Percentiles rank a stretch among this genome's conserved stretches.
Evolutionary conservation across 2,888 invertebrate genomes (phyloP).

Genomic region (Anodontia alba): DNA sequence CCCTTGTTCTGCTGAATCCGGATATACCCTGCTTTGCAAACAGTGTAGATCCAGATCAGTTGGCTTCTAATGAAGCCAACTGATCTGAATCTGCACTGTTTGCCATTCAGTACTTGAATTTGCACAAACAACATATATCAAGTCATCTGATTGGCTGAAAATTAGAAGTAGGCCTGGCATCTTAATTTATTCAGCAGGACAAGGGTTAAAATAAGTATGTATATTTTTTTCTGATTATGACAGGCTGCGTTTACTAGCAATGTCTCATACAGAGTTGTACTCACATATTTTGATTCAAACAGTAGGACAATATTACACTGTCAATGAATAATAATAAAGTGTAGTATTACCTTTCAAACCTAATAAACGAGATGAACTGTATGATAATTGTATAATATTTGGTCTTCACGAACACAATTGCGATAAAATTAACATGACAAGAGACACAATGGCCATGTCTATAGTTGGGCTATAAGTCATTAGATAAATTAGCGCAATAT

Average conservation of each 20-base stretch:
- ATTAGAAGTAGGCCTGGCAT: too few species aligned
- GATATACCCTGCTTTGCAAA: too few species aligned
- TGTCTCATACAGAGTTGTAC: not conserved
- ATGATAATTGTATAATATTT: conserved; percentile 18
- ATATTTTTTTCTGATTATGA: not conserved
- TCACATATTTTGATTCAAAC: not conserved
- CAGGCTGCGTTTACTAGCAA: not conserved
- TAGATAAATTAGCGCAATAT: not conserved
- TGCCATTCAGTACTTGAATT: too few species aligned
- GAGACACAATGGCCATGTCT: not conserved
- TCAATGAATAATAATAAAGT: conserved; percentile 4
- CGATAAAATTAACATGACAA: conserved; percentile 4
- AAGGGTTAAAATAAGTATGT: too few species aligned
- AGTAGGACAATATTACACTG: not conserved
- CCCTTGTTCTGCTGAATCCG: too few species aligned
- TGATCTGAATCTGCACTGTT: too few species aligned
- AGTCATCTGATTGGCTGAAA: too few species aligned
- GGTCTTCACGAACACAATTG: conserved; percentile 4
- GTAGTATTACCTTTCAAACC: conserved; percentile 11
- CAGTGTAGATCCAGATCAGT: too few species aligned
- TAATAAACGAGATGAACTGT: not conserved
- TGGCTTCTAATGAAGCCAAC: too few species aligned
- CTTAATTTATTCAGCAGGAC: too few species aligned
- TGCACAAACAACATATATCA: too few species aligned
- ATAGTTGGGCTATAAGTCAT: conserved; percentile 1